Evolutionary conservation across 2,113 vertebrate genomes (phyloP).

Genomic region (Eudyptes chrysolophus): DNA sequence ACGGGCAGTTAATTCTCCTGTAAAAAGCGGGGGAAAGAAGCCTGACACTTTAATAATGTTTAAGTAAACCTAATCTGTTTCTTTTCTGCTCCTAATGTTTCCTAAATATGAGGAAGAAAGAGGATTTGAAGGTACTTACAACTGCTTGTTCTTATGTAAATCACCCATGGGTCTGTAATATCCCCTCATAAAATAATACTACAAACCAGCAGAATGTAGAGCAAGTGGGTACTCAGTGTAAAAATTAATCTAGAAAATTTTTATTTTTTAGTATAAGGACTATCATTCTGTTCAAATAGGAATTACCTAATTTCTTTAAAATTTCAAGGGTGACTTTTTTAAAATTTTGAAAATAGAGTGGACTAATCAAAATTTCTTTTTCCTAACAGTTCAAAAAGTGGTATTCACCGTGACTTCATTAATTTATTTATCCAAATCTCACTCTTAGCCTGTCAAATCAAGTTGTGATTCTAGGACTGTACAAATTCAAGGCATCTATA

Average conservation of each 20-base stretch:
- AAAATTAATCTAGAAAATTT: conserved; percentile 5
- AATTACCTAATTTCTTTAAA: neutral
- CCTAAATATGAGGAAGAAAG: conserved; percentile 70
- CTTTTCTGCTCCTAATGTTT: conserved; percentile 68
- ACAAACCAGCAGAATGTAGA: conserved; percentile 27
- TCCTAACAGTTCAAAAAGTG: neutral
- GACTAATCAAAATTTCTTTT: neutral
- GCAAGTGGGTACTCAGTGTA: conserved; percentile 6
- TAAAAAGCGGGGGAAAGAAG: conserved; percentile 41
- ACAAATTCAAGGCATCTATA: neutral
- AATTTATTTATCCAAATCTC: neutral
- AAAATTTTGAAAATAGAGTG: neutral
- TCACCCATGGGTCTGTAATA: conserved; percentile 29
- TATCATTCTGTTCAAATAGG: conserved; percentile 2
- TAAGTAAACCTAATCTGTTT: conserved; percentile 73
- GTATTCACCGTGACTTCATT: neutral
- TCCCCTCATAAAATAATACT: conserved; percentile 25
- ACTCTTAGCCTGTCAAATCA: neutral
- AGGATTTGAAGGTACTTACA: conserved; percentile 68
- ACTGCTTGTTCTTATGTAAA: conserved; percentile 60
- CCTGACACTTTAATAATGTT: conserved; percentile 74
- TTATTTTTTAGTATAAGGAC: neutral
- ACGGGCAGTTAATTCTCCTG: conserved; percentile 63
- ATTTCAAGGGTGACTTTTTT: neutral
- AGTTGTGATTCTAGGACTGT: neutral